phyloP scores from a whole-genome alignment of 2,113 vertebrate species.

The Taurulus bubalis region DNA sequence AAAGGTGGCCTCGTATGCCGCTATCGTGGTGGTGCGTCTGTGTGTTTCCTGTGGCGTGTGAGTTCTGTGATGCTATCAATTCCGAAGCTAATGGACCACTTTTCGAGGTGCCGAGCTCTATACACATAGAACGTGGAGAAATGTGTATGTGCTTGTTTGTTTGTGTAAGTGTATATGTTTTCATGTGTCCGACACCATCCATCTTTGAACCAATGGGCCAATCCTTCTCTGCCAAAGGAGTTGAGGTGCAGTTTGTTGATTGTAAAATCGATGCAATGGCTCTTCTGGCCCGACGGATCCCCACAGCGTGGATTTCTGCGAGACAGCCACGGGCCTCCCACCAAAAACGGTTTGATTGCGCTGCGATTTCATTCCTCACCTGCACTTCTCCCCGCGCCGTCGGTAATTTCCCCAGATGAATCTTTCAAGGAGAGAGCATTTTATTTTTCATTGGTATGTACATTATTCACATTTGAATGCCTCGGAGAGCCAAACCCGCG shows the following conservation, averaged over 20 bases:
- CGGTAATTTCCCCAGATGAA: background rate
- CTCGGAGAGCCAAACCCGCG: constrained; percentile 12
- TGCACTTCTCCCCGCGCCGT: background rate
- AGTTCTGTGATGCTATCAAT: constrained; percentile 53
- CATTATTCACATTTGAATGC: constrained; percentile 18
- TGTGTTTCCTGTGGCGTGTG: constrained; percentile 19
- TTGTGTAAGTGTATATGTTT: constrained; percentile 32
- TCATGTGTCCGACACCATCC: constrained; percentile 45
- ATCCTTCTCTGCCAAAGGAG: constrained; percentile 27
- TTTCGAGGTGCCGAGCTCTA: constrained; percentile 44
- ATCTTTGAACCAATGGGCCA: constrained; percentile 57
- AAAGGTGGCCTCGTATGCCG: constrained; percentile 39
- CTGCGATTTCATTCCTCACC: constrained; percentile 11
- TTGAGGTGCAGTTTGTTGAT: constrained; percentile 54
- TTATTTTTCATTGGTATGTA: background rate
- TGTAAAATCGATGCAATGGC: constrained; percentile 67
- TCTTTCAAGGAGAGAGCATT: constrained; percentile 1
- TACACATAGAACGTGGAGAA: constrained; percentile 25
- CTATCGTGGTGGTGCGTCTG: background rate
- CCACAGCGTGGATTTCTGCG: constrained; percentile 14
- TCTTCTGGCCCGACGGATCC: constrained; percentile 32
- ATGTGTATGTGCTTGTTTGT: constrained; percentile 6
- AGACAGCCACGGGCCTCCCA: constrained; percentile 5
- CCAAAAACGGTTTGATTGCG: constrained; percentile 26
- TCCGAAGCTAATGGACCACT: constrained; percentile 61